Evolutionary conservation across 2,113 vertebrate genomes (phyloP).

Genomic region (Oreocharis arfaki): DNA sequence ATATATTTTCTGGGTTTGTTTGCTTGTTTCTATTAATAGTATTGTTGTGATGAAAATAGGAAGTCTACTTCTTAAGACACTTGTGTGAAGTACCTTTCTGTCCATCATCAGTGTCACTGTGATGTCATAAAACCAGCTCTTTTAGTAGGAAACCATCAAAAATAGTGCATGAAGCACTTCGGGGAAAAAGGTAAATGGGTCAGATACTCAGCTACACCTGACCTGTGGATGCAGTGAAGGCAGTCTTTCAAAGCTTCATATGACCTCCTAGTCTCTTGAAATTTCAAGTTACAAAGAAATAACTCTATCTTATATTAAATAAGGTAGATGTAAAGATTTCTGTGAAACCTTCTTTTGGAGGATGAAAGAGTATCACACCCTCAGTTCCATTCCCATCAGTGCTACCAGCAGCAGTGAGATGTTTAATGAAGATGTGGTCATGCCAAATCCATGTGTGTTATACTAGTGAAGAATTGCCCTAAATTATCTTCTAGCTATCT

Average conservation of each 20-base stretch:
- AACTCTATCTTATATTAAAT: background rate
- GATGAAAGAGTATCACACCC: background rate
- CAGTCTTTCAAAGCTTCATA: background rate
- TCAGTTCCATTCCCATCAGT: background rate
- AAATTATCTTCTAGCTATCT: background rate
- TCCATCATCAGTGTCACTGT: background rate
- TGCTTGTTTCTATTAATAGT: background rate
- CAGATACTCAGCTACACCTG: background rate
- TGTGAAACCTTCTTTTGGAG: background rate
- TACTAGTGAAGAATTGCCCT: background rate
- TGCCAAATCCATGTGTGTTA: background rate
- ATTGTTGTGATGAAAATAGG: background rate
- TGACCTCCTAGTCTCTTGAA: background rate
- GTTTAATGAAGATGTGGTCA: background rate
- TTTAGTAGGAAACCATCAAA: background rate
- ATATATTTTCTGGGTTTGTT: background rate
- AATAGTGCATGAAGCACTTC: background rate
- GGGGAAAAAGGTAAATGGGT: background rate
- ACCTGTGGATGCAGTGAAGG: background rate
- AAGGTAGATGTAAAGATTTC: background rate
- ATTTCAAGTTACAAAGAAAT: background rate
- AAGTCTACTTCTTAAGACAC: background rate
- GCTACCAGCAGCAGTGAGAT: background rate
- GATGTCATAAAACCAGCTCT: background rate
- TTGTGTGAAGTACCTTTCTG: background rate